These are phyloP conservation scores for Atta cephalotes DNA, from an alignment of 1,140 invertebrate genomes.

Conservation along the genomic window DNA sequence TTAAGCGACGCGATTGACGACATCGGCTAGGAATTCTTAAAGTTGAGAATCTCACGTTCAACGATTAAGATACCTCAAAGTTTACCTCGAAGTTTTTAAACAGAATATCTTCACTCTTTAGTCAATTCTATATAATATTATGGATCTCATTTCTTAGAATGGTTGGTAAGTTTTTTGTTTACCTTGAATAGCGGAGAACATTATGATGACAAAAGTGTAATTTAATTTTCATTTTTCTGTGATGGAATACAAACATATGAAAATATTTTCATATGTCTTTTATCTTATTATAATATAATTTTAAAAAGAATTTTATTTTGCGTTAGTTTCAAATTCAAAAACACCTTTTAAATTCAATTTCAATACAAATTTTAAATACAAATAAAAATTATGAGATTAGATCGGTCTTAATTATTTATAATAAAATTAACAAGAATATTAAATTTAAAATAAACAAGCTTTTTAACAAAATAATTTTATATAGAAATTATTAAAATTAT, in stretches of 20 bases:
- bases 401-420: not conserved
- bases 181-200: not conserved
- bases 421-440: conserved; percentile 5
- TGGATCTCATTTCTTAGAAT: conserved; percentile 7
- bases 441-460: not conserved
- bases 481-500: too few relatives aligned
- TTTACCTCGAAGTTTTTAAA: not conserved
- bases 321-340: not conserved
- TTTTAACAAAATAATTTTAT: not conserved
- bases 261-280: not conserved
- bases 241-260: not conserved
- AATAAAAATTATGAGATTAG: not conserved
- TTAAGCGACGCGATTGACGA: conserved; percentile 6
- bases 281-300: not conserved
- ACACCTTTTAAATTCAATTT: not conserved
- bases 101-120: conserved; percentile 4
- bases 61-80: conserved; percentile 16
- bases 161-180: conserved; percentile 8
- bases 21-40: conserved; percentile 36
- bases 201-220: conserved; percentile 2
- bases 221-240: conserved; percentile 9
- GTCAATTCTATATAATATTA: not conserved
- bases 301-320: not conserved
- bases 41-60: conserved; percentile 24
- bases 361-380: not conserved